Percentiles rank a stretch among this genome's conserved stretches.
Evolutionary conservation across 1,140 invertebrate genomes (phyloP).

Genomic region (Heliconius melpomene): DNA sequence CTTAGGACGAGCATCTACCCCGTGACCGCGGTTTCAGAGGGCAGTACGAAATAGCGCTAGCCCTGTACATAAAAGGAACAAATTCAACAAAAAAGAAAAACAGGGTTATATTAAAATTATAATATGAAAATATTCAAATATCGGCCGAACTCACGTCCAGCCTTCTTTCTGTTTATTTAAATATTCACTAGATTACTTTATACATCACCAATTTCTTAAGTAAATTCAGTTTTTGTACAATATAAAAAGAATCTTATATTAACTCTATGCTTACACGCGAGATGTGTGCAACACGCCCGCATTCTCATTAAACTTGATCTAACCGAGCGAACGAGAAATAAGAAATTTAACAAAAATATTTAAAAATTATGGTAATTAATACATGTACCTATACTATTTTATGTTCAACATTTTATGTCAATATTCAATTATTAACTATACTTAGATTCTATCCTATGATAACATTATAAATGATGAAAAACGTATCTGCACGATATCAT

Average conservation of each 20-base stretch:
- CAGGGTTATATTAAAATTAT: slow-evolving; percentile 81
- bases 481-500: slow-evolving; percentile 76
- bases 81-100: slow-evolving; percentile 78
- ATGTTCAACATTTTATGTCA: slow-evolving; percentile 81
- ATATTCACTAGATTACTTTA: slow-evolving; percentile 80
- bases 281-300: slow-evolving; percentile 70
- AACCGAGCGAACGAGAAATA: slow-evolving; percentile 72
- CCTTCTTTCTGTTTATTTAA: slow-evolving; percentile 79
- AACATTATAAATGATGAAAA: slow-evolving; percentile 78
- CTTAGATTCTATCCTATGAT: slow-evolving; percentile 74
- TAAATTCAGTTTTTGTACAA: slow-evolving; percentile 81
- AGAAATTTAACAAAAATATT: slow-evolving; percentile 76
- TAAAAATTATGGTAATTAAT: slow-evolving; percentile 79
- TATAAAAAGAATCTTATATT: slow-evolving; percentile 81
- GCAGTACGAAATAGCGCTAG: slow-evolving; percentile 52
- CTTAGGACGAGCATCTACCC: slow-evolving; percentile 58
- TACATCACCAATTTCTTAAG: slow-evolving; percentile 81
- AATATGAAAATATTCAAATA: slow-evolving; percentile 82
- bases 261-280: slow-evolving; percentile 72
- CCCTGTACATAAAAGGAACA: slow-evolving; percentile 76
- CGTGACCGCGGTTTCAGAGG: slow-evolving; percentile 37
- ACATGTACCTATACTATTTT: slow-evolving; percentile 77
- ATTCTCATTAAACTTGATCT: slow-evolving; percentile 68
- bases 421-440: slow-evolving; percentile 77
- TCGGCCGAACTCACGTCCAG: slow-evolving; percentile 73